Conservation (phyloP, 1,140 invertebrate species). For the Asobara japonica region DNA sequence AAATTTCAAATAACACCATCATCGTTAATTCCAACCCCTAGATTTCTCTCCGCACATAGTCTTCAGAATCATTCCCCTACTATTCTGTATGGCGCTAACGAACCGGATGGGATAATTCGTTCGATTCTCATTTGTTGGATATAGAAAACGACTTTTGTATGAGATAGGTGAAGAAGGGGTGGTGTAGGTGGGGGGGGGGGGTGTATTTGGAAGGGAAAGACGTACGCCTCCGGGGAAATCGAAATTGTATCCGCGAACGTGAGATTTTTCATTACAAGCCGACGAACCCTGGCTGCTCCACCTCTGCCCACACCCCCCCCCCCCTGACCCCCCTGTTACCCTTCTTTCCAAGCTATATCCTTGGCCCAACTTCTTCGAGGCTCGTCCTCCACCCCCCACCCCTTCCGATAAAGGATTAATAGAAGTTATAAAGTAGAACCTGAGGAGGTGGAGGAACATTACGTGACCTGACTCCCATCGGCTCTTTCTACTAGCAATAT, state of each 20-base stretch:
- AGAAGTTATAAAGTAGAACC: conserved; percentile 65
- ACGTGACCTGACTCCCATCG: conserved; percentile 63
- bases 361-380: conserved; percentile 42
- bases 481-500: conserved; percentile 49
- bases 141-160: conserved; percentile 31
- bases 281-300: not conserved
- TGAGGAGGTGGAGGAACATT: conserved; percentile 59
- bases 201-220: conserved; percentile 21
- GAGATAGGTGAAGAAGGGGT: not conserved
- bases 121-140: conserved; percentile 37
- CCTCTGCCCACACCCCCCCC: not conserved
- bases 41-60: not conserved
- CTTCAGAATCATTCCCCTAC: not conserved
- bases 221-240: conserved; percentile 29
- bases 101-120: conserved; percentile 31
- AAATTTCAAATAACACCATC: too few species aligned
- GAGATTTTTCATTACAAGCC: conserved; percentile 45
- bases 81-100: conserved; percentile 19
- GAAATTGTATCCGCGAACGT: conserved; percentile 41
- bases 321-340: not conserved
- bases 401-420: conserved; percentile 62
- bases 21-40: too few species aligned
- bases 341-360: conserved; percentile 25
- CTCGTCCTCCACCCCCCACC: conserved; percentile 31
- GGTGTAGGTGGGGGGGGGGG: not conserved